phyloP scores from a whole-genome alignment of 2,113 vertebrate genomes.

The Argyrosomus japonicus region DNA sequence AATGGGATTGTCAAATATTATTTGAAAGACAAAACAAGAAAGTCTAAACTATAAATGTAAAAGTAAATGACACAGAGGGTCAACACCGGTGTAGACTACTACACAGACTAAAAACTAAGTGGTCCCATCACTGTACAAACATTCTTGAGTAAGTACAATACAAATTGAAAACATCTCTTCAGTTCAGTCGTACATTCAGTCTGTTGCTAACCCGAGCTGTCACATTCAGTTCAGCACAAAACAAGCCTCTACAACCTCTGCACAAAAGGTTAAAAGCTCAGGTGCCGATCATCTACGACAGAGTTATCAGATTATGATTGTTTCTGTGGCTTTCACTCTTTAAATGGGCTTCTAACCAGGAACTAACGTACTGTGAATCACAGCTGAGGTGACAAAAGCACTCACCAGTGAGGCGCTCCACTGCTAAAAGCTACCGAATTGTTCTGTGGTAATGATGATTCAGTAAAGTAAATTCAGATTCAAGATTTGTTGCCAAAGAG shows the following conservation, averaged over 20 bases:
- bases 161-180: not conserved
- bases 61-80: not conserved
- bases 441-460: not conserved
- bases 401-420: no score
- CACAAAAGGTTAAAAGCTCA: not conserved
- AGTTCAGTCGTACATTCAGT: not conserved
- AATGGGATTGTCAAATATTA: conserved; percentile 13
- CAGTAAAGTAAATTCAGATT: no score
- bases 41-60: not conserved
- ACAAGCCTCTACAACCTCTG: not conserved
- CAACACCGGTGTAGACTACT: not conserved
- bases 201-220: no score
- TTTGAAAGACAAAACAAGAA: not conserved
- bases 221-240: no score
- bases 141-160: not conserved
- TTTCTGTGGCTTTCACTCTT: no score
- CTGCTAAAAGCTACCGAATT: not conserved
- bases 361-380: not conserved
- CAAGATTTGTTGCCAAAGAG: no score
- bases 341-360: no score
- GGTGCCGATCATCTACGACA: not conserved
- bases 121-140: not conserved
- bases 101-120: not conserved
- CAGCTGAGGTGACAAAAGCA: not conserved
- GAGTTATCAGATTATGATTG: no score